phyloP scores from a whole-genome alignment of 2,888 invertebrate species.

The Zeuzera pyrina region DNA sequence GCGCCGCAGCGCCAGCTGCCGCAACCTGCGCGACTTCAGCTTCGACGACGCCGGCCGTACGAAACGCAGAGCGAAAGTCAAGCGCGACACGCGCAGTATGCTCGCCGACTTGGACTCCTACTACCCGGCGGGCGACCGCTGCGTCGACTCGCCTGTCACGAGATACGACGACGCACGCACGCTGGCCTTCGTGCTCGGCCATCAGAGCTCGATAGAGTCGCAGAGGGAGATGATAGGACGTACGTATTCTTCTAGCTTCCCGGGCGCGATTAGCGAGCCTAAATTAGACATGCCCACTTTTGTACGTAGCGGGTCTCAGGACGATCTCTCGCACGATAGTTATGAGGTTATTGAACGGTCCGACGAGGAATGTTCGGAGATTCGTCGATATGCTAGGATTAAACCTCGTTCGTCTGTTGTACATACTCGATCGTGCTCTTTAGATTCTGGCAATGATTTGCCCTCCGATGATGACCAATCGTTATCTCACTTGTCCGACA shows the following conservation, averaged over 20 bases:
- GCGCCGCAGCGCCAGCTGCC: conserved; percentile 87
- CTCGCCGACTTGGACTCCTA: conserved; percentile 46
- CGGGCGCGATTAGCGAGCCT: conserved; percentile 82
- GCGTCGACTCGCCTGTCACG: conserved; percentile 80
- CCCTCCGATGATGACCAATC: conserved; percentile 82
- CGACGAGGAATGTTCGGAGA: conserved; percentile 73
- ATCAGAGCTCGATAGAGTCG: conserved; percentile 75
- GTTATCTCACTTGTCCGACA: conserved; percentile 67
- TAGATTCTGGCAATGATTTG: conserved; percentile 84
- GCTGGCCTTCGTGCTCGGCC: conserved; percentile 33
- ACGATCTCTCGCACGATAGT: conserved; percentile 90
- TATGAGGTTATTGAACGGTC: conserved; percentile 88
- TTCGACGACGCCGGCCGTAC: conserved; percentile 80
- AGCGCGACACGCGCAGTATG: conserved; percentile 47
- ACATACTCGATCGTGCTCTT: conserved; percentile 78
- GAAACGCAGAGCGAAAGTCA: conserved; percentile 63
- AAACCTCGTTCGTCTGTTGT: conserved; percentile 43
- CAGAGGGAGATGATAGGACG: conserved; percentile 79
- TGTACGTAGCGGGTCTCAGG: conserved; percentile 82
- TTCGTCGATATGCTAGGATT: conserved; percentile 36
- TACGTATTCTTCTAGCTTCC: conserved; percentile 89
- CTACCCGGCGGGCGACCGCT: conserved; percentile 54
- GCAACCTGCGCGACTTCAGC: conserved; percentile 85
- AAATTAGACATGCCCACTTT: conserved; percentile 77
- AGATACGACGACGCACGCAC: conserved; percentile 80